Percentiles rank a stretch among this genome's conserved stretches.
These are phyloP conservation scores for Melanotaenia pygmaea DNA, from an alignment of 2,797 vertebrate genomes.

Conservation along the genomic window DNA sequence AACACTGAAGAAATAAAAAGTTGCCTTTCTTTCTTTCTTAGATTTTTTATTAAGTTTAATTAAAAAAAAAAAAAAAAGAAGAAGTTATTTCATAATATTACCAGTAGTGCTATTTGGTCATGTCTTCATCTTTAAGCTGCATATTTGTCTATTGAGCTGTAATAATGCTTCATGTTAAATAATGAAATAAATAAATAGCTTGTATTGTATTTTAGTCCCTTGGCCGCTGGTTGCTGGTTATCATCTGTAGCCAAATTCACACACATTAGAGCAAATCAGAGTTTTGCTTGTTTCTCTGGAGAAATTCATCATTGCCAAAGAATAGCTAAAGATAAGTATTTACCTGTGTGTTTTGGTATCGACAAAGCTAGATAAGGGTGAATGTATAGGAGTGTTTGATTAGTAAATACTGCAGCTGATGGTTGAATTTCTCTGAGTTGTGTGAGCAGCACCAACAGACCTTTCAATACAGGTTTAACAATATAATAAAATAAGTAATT, in stretches of 20 bases:
- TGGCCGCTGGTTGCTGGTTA: conserved; percentile 5
- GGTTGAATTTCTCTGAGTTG: conserved; percentile 42
- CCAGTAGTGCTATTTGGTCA: not conserved
- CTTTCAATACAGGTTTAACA: conserved; percentile 43
- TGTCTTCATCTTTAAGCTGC: not conserved
- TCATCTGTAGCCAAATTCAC: not conserved
- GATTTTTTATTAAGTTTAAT: not conserved
- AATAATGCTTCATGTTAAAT: not conserved
- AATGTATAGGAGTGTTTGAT: conserved; percentile 43
- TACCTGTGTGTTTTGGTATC: conserved; percentile 5
- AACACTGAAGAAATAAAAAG: too few species aligned
- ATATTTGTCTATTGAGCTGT: not conserved
- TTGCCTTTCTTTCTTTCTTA: not conserved
- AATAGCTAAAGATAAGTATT: conserved; percentile 14
- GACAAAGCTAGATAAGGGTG: conserved; percentile 38
- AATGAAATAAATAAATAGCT: too few species aligned
- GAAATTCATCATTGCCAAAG: not conserved
- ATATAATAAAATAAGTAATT: conserved; percentile 5
- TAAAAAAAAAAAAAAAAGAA: not conserved
- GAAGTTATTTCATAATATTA: not conserved
- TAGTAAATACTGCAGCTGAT: conserved; percentile 49
- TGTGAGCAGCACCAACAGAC: conserved; percentile 16
- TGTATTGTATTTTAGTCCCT: too few species aligned
- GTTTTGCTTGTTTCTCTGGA: conserved; percentile 1
- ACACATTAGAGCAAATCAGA: not conserved